Evolutionary conservation across 2,113 vertebrate genomes (phyloP).

Genomic region (Cinclus cinclus): DNA sequence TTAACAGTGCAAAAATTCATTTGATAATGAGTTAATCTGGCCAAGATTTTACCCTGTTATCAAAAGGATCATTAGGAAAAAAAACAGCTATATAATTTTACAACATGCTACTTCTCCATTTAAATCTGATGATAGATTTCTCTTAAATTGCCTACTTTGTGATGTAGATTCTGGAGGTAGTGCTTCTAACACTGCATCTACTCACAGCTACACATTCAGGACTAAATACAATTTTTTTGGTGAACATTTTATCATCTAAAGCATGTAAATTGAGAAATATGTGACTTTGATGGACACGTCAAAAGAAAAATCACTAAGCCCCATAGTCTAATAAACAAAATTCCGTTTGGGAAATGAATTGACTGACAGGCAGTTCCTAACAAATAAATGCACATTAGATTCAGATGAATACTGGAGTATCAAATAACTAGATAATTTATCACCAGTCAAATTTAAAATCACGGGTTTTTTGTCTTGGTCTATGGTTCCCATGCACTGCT

Average conservation of each 20-base stretch:
- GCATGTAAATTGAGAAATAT: slow-evolving; percentile 17
- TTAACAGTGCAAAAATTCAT: slow-evolving; percentile 52
- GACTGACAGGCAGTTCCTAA: slow-evolving; percentile 36
- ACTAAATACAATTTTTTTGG: not conserved
- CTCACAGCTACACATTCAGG: not conserved
- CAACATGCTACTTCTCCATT: not conserved
- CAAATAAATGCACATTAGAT: slow-evolving; percentile 37
- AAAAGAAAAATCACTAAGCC: slow-evolving; percentile 52
- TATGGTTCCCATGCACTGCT: slow-evolving; percentile 46
- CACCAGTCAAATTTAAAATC: slow-evolving; percentile 63
- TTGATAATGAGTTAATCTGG: slow-evolving; percentile 41
- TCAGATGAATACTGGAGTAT: slow-evolving; percentile 4
- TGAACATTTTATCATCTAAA: not conserved
- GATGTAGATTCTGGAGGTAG: not conserved
- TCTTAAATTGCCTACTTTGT: not conserved
- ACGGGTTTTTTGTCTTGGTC: slow-evolving; percentile 48
- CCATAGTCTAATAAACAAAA: slow-evolving; percentile 40
- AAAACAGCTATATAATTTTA: not conserved
- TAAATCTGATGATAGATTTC: not conserved
- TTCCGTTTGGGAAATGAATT: slow-evolving; percentile 17
- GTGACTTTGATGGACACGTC: not conserved
- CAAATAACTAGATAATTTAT: slow-evolving; percentile 73
- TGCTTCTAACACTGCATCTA: not conserved
- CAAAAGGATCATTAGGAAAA: not conserved
- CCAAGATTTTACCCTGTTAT: not conserved